Evolutionary conservation across 2,888 invertebrate genomes (phyloP), one percentile per base, ranked within the genome.

Genomic region (Melanostoma mellinum): DNA sequence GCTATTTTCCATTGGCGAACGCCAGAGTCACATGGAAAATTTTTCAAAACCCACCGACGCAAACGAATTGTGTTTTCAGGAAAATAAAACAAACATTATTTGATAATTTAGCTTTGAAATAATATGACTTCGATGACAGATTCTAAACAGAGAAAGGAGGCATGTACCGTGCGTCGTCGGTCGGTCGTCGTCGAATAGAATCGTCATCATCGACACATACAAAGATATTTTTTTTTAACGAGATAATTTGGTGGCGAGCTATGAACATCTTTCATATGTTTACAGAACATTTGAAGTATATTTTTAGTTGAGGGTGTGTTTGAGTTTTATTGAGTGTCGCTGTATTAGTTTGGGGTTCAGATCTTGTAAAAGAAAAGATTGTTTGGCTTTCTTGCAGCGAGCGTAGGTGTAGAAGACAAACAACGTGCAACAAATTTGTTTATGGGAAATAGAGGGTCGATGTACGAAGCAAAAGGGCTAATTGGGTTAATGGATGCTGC

Each of bases 111-210:
- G 48, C 71, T 65, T 55, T 72, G 44, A 50, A 77, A 77, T 63
- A 56, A 77, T 77, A 82, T 36, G 55, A 32, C 42, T 63, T 61
- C 56, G 73, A 77, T 82, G 68, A 82, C 63, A 73, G 81, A 67
- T 58, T 63, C 53, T 68, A 61, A 63, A 44, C 81, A 73, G 81
- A 76, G 56, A 58, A 36, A 67, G 42, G 36, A 32, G 6, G 20
- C 52, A 20, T 44, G 4, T n/a, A n/a, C n/a, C 44, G 9, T n/a
- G 35, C 35, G 20, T 20, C 10, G 61, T 46, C 33, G 1, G 20
- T 20, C 20, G 20, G 20, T 20, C 0, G 20, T 20, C 20, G 20
- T 20, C 20, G 20, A 20, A 20, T 20, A 20, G 20, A 20, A 38
- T 46, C 32, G n/a, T 60, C 68, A 36, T 68, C 63, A 73, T 63